phyloP scores from a whole-genome alignment of 2,888 invertebrate genomes.

The Erynnis tages region DNA sequence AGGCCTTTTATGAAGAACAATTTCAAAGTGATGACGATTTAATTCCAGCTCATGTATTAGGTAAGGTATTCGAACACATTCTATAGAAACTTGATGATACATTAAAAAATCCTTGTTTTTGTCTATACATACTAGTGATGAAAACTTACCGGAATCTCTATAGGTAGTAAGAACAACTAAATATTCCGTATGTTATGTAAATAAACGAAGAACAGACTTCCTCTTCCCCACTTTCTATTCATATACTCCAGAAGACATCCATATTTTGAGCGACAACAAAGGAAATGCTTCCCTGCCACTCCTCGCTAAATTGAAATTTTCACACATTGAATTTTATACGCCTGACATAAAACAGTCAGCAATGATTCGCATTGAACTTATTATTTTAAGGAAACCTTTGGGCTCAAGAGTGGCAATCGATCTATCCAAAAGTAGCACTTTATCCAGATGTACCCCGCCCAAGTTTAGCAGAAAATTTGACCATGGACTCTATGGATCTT shows the following conservation, averaged over 20 bases:
- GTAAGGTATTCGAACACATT: too few relatives aligned
- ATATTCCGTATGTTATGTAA: too few relatives aligned
- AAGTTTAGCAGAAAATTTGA: conserved; percentile 62
- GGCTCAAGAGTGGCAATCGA: conserved; percentile 83
- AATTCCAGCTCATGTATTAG: conserved; percentile 86
- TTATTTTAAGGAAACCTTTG: conserved; percentile 81
- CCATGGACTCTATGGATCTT: conserved; percentile 66
- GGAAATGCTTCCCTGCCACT: too few relatives aligned
- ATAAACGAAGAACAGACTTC: too few relatives aligned
- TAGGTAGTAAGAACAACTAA: too few relatives aligned
- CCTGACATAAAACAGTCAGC: conserved; percentile 26
- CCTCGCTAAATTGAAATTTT: too few relatives aligned
- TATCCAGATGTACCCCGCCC: conserved; percentile 79
- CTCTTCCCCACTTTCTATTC: too few relatives aligned
- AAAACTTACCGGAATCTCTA: too few relatives aligned
- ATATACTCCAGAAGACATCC: too few relatives aligned
- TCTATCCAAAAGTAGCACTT: conserved; percentile 72
- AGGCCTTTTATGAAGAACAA: conserved; percentile 69
- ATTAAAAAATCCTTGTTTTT: too few relatives aligned
- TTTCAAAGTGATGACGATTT: conserved; percentile 67
- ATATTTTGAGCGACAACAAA: too few relatives aligned
- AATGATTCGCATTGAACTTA: conserved; percentile 14
- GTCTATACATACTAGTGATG: too few relatives aligned
- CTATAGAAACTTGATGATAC: background rate
- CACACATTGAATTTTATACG: conserved; percentile 5